phyloP scores from a whole-genome alignment of 2,113 vertebrate species.

The Calidris pygmaea region DNA sequence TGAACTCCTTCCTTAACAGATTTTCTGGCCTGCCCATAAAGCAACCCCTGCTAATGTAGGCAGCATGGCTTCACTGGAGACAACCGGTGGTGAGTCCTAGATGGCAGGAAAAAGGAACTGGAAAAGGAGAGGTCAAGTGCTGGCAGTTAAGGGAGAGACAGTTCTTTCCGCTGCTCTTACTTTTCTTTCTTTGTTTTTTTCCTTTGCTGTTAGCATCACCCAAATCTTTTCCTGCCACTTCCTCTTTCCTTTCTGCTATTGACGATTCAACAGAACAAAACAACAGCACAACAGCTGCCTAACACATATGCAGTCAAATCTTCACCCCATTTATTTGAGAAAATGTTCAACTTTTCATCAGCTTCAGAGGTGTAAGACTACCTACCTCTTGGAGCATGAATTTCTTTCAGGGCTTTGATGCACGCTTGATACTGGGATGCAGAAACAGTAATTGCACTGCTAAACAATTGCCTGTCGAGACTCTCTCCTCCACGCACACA shows the following conservation, averaged over 20 bases:
- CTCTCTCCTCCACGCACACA: rapidly evolving
- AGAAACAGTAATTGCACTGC: background rate
- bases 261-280: background rate
- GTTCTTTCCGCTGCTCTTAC: background rate
- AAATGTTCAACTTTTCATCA: background rate
- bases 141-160: background rate
- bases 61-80: background rate
- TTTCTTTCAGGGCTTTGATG: background rate
- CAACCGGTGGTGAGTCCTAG: background rate
- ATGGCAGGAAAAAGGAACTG: background rate
- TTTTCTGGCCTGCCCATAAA: background rate
- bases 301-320: background rate
- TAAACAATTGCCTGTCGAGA: background rate
- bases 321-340: background rate
- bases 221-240: background rate
- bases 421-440: background rate
- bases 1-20: background rate
- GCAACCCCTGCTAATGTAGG: background rate
- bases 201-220: background rate
- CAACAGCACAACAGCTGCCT: background rate
- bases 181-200: background rate
- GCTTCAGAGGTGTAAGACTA: background rate
- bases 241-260: background rate
- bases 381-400: background rate
- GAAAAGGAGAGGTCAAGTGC: background rate